These are phyloP conservation scores for Acleris emargana DNA, from an alignment of 2,888 invertebrate species.

Conservation along the genomic window DNA sequence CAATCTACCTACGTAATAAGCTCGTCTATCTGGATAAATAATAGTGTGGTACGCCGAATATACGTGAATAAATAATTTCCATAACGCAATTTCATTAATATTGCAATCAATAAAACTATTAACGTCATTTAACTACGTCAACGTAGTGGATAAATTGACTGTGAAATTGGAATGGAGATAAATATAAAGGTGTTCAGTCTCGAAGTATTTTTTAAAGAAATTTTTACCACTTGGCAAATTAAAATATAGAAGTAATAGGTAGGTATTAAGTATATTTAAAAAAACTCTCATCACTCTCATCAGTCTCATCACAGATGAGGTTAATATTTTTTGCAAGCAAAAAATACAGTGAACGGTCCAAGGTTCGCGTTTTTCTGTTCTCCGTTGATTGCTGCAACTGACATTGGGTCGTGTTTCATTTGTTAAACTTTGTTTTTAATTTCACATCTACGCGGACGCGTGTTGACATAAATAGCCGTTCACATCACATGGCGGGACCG, in stretches of 20 bases:
- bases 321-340: slow-evolving; percentile 34
- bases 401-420: slow-evolving; percentile 47
- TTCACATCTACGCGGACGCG: slow-evolving; percentile 43
- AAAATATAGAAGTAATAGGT: neutral
- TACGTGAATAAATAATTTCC: slow-evolving; percentile 4
- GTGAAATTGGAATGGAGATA: slow-evolving; percentile 12
- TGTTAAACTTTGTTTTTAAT: slow-evolving; percentile 41
- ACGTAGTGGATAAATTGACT: slow-evolving; percentile 3
- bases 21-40: neutral
- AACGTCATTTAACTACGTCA: slow-evolving; percentile 22
- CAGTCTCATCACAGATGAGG: slow-evolving; percentile 27
- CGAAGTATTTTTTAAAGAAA: neutral
- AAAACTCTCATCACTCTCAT: slow-evolving; percentile 21
- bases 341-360: slow-evolving; percentile 51
- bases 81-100: slow-evolving; percentile 16
- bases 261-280: slow-evolving; percentile 13
- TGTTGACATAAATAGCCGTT: slow-evolving; percentile 66
- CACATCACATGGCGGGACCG: slow-evolving; percentile 60
- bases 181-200: neutral
- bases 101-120: slow-evolving; percentile 6
- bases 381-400: slow-evolving; percentile 41
- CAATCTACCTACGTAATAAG: slow-evolving; percentile 13
- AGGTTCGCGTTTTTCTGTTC: slow-evolving; percentile 51
- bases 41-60: slow-evolving; percentile 10
- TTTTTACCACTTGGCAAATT: slow-evolving; percentile 1